These are phyloP conservation scores for Hemiprocne comata DNA, from an alignment of 2,113 vertebrate genomes.

Conservation along the genomic window DNA sequence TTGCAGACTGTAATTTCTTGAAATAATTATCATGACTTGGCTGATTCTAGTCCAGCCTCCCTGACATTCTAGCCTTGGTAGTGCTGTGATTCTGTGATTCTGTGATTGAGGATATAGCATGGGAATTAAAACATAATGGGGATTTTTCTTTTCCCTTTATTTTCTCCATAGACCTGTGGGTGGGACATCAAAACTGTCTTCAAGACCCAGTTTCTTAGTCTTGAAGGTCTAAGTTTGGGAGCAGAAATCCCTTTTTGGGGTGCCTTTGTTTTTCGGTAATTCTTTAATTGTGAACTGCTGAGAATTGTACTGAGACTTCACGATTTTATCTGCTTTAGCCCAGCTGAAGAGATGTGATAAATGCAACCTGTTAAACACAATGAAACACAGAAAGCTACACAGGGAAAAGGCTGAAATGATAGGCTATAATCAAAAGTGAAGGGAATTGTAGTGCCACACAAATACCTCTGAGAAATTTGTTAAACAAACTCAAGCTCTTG, in stretches of 20 bases:
- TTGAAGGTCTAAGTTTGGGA: neutral
- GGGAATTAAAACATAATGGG: neutral
- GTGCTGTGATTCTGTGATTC: too few species aligned
- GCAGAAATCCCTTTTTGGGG: neutral
- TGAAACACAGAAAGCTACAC: neutral
- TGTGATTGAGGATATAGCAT: neutral
- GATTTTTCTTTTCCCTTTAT: neutral
- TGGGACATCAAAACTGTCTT: neutral
- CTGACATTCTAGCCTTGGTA: too few species aligned
- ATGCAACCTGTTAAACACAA: conserved; percentile 20
- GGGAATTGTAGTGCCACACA: conserved; percentile 16
- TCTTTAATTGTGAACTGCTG: conserved; percentile 50
- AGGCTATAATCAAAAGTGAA: conserved; percentile 42
- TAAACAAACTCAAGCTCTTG: conserved; percentile 70
- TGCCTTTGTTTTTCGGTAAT: conserved; percentile 39
- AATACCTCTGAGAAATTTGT: conserved; percentile 66
- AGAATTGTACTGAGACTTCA: neutral
- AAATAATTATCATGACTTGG: neutral
- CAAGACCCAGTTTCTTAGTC: neutral
- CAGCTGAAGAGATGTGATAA: conserved; percentile 53
- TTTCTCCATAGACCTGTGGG: neutral
- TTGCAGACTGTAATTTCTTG: neutral
- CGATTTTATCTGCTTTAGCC: neutral
- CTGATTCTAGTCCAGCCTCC: neutral
- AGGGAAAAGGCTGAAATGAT: neutral